Evolutionary conservation across 2,888 invertebrate species (phyloP), one percentile per base, ranked within the genome.

Genomic region (Meiosimyza decipiens): DNA sequence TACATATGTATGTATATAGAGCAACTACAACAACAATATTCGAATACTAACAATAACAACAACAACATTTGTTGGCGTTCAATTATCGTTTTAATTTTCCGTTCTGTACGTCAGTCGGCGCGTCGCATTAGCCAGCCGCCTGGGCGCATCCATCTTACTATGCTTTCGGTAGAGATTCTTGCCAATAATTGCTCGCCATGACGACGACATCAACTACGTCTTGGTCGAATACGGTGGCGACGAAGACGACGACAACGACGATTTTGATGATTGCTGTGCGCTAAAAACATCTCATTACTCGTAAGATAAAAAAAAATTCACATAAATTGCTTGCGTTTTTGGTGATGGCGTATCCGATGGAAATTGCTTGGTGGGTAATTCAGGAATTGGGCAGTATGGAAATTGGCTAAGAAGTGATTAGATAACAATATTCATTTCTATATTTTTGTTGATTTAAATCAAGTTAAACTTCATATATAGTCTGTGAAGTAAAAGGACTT

Each of bases 51-150:
- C 57, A 57, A 57, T 9, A 57, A 13, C 6, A 57, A 28, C 57
- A 22, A 57, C 57, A 57, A 57, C 57, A 57, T 13, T 57, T 57
- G 57, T 57, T 57, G 57, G 57, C 57, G 28, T 57, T 57, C 28
- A 57, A 57, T 57, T 28, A 57, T 28, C 57, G 28, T 57, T 57
- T 57, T 15, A 57, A 28, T 28, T 57, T 5, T 57, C 57, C 15
- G 15, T 28, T 22, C 28, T 57, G 13, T 57, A 28, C 57, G 57
- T 57, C 57, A 57, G 57, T 28, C 28, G 13, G 28, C 22, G 22
- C 12, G 55, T 55, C 55, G 55, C 57, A 28, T 57, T 12, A 40
- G 40, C 40, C 40, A 40, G 40, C 40, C 40, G 40, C 40, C 40
- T 40, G 40, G 40, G 40, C 40, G 40, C 40, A 40, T 40, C 40